Conservation (phyloP, 30 jellyfish, hydroid and myxozoan genomes). For the Clytia hemisphaerica region DNA sequence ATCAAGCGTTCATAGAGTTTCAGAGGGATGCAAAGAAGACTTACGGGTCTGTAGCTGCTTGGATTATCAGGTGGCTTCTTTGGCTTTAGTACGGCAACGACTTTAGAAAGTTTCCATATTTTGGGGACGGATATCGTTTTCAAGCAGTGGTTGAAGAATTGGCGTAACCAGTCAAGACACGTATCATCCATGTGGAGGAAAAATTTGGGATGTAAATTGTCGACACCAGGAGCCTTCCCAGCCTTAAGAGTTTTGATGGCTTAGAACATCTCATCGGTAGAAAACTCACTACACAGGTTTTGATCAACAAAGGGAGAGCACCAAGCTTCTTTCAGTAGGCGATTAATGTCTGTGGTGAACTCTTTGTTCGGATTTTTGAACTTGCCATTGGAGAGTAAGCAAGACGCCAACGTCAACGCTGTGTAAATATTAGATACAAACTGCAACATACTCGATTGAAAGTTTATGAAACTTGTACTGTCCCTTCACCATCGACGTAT, state of each 20-base stretch:
- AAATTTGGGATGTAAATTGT: neutral
- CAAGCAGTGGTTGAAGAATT: neutral
- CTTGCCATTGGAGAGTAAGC: constrained; percentile 6
- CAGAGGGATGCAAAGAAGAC: neutral
- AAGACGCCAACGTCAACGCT: no score
- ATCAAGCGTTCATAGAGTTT: neutral
- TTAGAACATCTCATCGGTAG: neutral
- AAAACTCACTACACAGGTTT: neutral
- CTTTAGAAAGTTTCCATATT: constrained; percentile 2
- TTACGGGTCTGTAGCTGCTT: constrained; percentile 22
- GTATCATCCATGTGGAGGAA: neutral
- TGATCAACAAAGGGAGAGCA: neutral
- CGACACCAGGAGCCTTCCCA: neutral
- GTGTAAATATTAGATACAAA: no score
- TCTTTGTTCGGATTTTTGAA: neutral
- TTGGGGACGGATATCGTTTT: neutral
- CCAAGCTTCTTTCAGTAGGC: neutral
- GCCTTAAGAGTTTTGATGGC: neutral
- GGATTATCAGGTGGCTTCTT: neutral
- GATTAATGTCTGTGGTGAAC: neutral
- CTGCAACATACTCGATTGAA: no score
- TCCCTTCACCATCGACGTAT: no score
- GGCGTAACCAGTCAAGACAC: neutral
- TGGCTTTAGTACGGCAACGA: constrained; percentile 1
- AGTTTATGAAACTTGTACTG: no score